These are phyloP conservation scores for Epizoanthus ramosus DNA, from an alignment of 92 coral and sea anemone species.

Conservation along the genomic window DNA sequence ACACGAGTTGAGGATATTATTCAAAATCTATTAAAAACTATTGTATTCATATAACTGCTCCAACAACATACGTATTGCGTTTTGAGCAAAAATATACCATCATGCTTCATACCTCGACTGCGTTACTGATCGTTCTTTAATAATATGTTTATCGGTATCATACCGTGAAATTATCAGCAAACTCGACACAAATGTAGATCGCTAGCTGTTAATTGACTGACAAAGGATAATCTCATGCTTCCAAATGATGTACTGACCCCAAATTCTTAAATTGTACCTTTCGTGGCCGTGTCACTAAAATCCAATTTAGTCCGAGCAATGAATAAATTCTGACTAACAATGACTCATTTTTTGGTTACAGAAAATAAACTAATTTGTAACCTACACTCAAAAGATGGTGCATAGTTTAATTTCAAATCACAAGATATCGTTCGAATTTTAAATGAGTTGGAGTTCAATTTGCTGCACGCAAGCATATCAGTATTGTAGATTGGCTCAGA, in stretches of 20 bases:
- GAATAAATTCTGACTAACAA: background rate
- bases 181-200: background rate
- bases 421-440: background rate
- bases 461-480: background rate
- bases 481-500: background rate
- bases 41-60: background rate
- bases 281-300: background rate
- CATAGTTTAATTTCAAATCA: background rate
- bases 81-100: background rate
- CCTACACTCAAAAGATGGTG: background rate
- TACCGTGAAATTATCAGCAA: background rate
- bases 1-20: conserved; percentile 30
- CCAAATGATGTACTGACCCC: background rate
- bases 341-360: background rate
- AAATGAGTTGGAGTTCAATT: background rate
- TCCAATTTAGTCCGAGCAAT: background rate
- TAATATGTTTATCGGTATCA: too few relatives aligned
- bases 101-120: background rate
- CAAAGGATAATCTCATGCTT: background rate
- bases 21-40: background rate
- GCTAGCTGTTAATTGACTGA: background rate
- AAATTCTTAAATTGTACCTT: background rate
- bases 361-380: conserved; percentile 33
- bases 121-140: too few relatives aligned
- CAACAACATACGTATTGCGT: background rate